These are phyloP conservation scores for Tapirus terrestris DNA, from an alignment of 2,113 vertebrate species.

Conservation along the genomic window DNA sequence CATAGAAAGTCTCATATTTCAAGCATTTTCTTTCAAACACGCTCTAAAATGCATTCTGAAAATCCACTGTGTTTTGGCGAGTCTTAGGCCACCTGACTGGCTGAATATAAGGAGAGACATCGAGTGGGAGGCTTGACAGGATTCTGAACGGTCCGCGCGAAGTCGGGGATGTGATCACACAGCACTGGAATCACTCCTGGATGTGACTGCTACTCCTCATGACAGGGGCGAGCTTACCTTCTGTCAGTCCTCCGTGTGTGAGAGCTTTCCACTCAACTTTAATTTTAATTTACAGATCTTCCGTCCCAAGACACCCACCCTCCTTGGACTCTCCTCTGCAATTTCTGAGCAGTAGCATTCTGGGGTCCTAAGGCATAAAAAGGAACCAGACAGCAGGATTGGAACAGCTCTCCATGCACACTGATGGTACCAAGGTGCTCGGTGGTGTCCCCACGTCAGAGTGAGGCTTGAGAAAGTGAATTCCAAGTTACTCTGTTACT, in stretches of 20 bases:
- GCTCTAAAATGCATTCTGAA: not conserved
- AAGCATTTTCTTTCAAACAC: not conserved
- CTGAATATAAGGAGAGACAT: not conserved
- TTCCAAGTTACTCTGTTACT: too few relatives aligned
- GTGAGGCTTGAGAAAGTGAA: too few relatives aligned
- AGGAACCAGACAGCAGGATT: not conserved
- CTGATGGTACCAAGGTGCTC: not conserved
- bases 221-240: not conserved
- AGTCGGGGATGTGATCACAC: not conserved
- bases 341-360: not conserved
- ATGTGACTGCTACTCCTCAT: accelerated
- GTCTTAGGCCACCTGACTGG: too few relatives aligned
- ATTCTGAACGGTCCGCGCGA: not conserved
- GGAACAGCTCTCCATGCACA: accelerated
- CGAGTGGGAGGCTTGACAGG: not conserved
- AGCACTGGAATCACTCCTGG: too few relatives aligned
- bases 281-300: not conserved
- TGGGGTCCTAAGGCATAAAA: too few relatives aligned
- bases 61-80: accelerated
- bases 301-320: accelerated
- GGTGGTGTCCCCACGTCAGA: not conserved
- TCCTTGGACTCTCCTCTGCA: not conserved
- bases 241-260: accelerated
- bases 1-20: not conserved
- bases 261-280: not conserved